A percentile compares a stretch with the other conserved stretches of the same genome.
These are phyloP conservation scores for Scrobipalpa costella DNA, from an alignment of 2,888 invertebrate species.

Conservation along the genomic window DNA sequence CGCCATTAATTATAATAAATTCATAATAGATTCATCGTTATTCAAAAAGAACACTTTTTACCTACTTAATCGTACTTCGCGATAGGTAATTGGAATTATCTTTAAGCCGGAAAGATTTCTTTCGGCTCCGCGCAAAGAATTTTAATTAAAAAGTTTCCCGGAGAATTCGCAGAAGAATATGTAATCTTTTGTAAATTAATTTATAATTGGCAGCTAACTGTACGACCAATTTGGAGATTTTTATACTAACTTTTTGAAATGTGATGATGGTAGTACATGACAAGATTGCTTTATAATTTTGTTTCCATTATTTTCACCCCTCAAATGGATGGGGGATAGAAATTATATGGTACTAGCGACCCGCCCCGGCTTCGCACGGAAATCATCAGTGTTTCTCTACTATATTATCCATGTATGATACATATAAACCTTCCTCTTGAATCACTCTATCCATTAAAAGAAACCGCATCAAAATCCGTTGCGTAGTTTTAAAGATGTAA, in stretches of 20 bases:
- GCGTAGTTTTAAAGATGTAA: too few species aligned
- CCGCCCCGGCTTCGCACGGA: too few species aligned
- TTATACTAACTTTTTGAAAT: constrained; percentile 21
- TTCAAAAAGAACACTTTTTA: background rate
- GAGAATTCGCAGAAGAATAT: constrained; percentile 67
- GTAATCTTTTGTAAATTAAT: constrained; percentile 74
- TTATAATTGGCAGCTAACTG: constrained; percentile 67
- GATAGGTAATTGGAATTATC: constrained; percentile 60
- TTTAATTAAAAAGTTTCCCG: constrained; percentile 73
- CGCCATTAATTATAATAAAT: too few species aligned
- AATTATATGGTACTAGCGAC: background rate
- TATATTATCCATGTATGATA: too few species aligned
- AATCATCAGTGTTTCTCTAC: too few species aligned
- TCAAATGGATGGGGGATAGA: background rate
- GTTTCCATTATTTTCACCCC: constrained; percentile 12
- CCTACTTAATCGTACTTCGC: constrained; percentile 39
- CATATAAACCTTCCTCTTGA: too few species aligned
- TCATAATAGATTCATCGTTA: background rate
- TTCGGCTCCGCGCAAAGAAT: constrained; percentile 62
- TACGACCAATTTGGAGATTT: constrained; percentile 43
- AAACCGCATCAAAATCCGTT: too few species aligned
- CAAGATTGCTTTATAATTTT: constrained; percentile 24
- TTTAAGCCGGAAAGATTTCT: constrained; percentile 57
- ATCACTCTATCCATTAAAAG: too few species aligned
- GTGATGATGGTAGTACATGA: constrained; percentile 4